These are phyloP conservation scores for Rhingia rostrata DNA, from an alignment of 2,888 invertebrate species.

Conservation along the genomic window DNA sequence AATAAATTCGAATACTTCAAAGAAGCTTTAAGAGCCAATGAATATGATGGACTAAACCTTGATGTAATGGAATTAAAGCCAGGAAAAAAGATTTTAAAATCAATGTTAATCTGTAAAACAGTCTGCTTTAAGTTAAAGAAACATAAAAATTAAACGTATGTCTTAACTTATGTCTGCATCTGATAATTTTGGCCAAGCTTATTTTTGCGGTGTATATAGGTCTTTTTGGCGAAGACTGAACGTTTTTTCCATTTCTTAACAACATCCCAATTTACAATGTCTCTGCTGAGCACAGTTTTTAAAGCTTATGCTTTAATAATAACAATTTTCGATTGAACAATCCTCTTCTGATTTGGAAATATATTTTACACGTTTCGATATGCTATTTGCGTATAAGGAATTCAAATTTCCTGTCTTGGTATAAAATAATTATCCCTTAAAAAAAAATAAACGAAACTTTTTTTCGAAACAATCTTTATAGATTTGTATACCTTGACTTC, in stretches of 20 bases:
- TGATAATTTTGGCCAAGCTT: not conserved
- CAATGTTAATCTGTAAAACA: no score
- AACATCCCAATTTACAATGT: conserved; percentile 3
- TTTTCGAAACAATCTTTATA: not conserved
- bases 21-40: no score
- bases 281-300: not conserved
- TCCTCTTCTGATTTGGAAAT: not conserved
- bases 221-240: not conserved
- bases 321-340: not conserved
- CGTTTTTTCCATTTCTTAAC: not conserved
- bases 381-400: not conserved
- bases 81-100: no score
- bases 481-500: no score
- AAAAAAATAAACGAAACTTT: not conserved
- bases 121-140: no score
- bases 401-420: not conserved
- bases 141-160: no score
- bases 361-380: not conserved
- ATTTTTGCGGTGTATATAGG: not conserved
- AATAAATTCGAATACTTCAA: no score
- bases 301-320: not conserved
- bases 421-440: not conserved
- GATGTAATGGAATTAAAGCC: no score
- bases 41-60: no score
- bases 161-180: no score